Evolutionary conservation across 2,113 vertebrate genomes (phyloP).

Genomic region (Myrmecophaga tridactyla): DNA sequence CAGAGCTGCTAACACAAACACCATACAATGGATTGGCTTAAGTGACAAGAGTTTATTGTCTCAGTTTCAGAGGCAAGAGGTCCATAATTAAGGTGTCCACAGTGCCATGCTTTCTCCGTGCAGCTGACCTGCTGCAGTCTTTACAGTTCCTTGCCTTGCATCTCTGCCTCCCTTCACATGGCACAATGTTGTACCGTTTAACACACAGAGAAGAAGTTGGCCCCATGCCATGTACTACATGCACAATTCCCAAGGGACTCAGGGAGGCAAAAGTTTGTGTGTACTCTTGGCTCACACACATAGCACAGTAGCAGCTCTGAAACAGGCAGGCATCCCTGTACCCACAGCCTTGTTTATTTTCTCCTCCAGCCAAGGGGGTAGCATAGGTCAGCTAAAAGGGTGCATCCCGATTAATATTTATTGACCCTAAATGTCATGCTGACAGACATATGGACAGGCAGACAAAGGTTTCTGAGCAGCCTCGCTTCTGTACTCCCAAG

Average conservation of each 20-base stretch:
- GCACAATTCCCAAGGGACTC: slow-evolving; percentile 61
- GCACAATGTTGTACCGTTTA: not conserved
- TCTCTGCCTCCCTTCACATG: not conserved
- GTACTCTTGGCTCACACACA: slow-evolving; percentile 64
- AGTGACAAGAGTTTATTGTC: too few species aligned
- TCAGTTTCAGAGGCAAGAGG: too few species aligned
- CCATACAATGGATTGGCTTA: too few species aligned
- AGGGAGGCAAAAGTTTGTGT: not conserved
- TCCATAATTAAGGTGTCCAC: too few species aligned
- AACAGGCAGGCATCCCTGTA: slow-evolving; percentile 57
- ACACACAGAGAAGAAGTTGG: not conserved
- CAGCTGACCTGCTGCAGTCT: too few species aligned
- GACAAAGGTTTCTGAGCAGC: slow-evolving; percentile 77
- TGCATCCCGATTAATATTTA: slow-evolving; percentile 84
- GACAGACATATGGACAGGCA: slow-evolving; percentile 83
- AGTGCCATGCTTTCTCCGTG: too few species aligned
- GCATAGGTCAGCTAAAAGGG: slow-evolving; percentile 79
- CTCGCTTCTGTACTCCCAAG: slow-evolving; percentile 48
- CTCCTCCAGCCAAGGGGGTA: slow-evolving; percentile 78
- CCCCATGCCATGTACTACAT: not conserved
- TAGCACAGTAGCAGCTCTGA: slow-evolving; percentile 80
- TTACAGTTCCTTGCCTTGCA: too few species aligned
- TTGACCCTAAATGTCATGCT: slow-evolving; percentile 84
- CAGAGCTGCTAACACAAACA: too few species aligned
- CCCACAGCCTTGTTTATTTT: slow-evolving; percentile 85